Evolutionary conservation across 2,888 invertebrate genomes (phyloP), one percentile per base, ranked within the genome.

Genomic region (Microdon myrmicae): DNA sequence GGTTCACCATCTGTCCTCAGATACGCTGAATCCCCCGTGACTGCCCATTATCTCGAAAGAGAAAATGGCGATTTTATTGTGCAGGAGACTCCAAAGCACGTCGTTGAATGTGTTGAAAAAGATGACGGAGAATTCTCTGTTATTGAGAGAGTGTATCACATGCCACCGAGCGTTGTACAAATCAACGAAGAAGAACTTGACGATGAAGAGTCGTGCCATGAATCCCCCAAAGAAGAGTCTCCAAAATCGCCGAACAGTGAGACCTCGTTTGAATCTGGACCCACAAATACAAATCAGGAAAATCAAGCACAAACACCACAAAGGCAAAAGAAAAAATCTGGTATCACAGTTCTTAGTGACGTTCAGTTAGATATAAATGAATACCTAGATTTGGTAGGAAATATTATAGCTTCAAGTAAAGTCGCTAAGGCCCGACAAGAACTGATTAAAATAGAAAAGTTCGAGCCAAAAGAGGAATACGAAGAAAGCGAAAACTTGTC

Each of bases 11-110:
- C 79, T 6, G 79, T 79, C 7, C 55, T 79, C 51, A 71, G 79
- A 7, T 79, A 70, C 54, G 79, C 79, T 5, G 78, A 79, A 55
- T 78, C 79, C 2, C 78, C 79, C 5, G 75, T 79, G 4, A 67
- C 70, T 7, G 79, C 79, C 2, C 79, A 79, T 49, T 79, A 79
- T 68, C 67, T 78, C 23, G 79, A 79, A 64, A 73, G 79, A 2
- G 79, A 79, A 5, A 79, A 79, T 53, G 80, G 80, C 2, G 80
- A 79, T 49, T 79, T 80, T 44, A 77, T 79, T 49, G 78, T 80
- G 5, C 79, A 79, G 53, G 79, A 79, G 64, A 76, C 77, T 7
- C 79, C 79, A 12, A 79, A 78, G 41, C 79, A 78, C 19, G 74
- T 79, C 58, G 79, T 80, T 2, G 79, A 80, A 56, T 80, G 79